Conservation (phyloP, 2,797 vertebrate genomes). For the Momotus momota region DNA sequence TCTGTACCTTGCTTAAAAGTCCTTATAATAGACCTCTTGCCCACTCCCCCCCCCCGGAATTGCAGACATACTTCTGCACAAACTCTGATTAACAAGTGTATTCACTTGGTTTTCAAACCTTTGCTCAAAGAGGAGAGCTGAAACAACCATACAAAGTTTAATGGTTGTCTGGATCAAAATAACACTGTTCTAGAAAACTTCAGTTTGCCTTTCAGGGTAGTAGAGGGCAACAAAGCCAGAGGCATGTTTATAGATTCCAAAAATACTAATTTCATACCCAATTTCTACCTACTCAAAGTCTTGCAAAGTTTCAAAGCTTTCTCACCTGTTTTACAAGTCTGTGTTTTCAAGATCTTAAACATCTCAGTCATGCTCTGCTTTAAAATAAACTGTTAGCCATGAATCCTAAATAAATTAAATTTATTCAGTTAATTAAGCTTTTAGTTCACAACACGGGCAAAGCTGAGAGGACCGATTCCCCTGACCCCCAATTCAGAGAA, state of each 20-base stretch:
- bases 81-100: not conserved
- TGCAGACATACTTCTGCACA: not conserved
- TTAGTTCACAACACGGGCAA: not conserved
- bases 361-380: not conserved
- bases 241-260: not conserved
- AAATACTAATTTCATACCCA: not conserved
- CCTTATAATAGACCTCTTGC: not conserved
- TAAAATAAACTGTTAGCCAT: not conserved
- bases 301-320: not conserved
- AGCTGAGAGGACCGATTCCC: not conserved
- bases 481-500: not conserved
- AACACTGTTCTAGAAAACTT: not conserved
- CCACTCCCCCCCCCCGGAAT: not conserved
- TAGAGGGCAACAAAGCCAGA: not conserved
- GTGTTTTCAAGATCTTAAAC: not conserved
- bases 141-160: not conserved
- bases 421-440: not conserved
- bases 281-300: not conserved
- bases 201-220: not conserved
- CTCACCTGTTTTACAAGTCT: not conserved
- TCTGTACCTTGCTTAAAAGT: not conserved
- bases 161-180: not conserved
- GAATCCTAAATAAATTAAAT: not conserved
- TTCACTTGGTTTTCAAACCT: not conserved
- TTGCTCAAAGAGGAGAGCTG: not conserved